Percentiles rank a stretch among this genome's conserved stretches.
Evolutionary conservation across 2,797 vertebrate genomes (phyloP).

Genomic region (Ambastaia sidthimunki): DNA sequence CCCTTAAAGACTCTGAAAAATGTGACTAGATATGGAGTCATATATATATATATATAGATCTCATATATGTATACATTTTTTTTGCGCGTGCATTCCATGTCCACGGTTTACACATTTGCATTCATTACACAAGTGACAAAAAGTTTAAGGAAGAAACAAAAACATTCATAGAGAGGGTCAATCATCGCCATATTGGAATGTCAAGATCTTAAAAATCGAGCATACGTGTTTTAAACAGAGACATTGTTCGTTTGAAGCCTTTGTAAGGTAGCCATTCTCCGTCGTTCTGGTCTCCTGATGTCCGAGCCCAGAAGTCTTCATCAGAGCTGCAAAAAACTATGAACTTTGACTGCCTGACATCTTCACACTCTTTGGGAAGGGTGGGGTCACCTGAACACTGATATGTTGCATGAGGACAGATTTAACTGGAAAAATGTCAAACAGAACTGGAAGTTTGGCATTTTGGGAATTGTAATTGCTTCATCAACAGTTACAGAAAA

Average conservation of each 20-base stretch:
- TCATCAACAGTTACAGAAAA: slow-evolving; percentile 6
- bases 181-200: slow-evolving; percentile 84
- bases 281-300: slow-evolving; percentile 53
- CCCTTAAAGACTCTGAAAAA: slow-evolving; percentile 84
- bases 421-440: slow-evolving; percentile 19
- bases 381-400: slow-evolving; percentile 42
- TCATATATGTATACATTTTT: slow-evolving; percentile 52
- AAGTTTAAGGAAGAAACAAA: slow-evolving; percentile 69
- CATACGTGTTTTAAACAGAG: slow-evolving; percentile 63
- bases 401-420: slow-evolving; percentile 5
- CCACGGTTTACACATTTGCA: slow-evolving; percentile 75
- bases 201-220: slow-evolving; percentile 82
- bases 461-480: slow-evolving; percentile 25
- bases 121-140: slow-evolving; percentile 77
- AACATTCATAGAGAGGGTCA: slow-evolving; percentile 81
- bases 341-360: slow-evolving; percentile 73
- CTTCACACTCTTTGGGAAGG: slow-evolving; percentile 11
- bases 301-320: slow-evolving; percentile 55
- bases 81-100: slow-evolving; percentile 77
- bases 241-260: slow-evolving; percentile 59
- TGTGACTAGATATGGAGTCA: slow-evolving; percentile 79
- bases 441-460: slow-evolving; percentile 31
- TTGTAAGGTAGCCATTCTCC: slow-evolving; percentile 18
- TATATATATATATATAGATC: slow-evolving; percentile 58
- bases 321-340: slow-evolving; percentile 85